Evolutionary conservation across 2,888 invertebrate species (phyloP), one percentile per base, ranked within the genome.

Genomic region (Bibio marci): DNA sequence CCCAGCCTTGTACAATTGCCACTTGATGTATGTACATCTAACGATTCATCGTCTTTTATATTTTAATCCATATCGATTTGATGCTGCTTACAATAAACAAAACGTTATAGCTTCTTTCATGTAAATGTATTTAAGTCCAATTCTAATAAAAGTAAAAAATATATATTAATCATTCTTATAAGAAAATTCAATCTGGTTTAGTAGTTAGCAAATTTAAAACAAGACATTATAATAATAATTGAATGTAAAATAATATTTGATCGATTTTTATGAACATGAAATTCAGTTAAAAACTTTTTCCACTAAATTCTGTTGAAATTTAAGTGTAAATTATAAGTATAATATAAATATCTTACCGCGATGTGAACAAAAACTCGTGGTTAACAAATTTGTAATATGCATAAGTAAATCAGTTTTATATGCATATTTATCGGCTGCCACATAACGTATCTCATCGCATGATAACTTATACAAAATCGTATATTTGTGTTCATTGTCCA

Each of bases 391-490:
- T 8, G 95, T 88, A 1, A 80, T 67, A 50, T 86, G 86, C 63
- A 86, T 66, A 0, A 85, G 82, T 19, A 85, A 53, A 0, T 85
- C 83, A 0, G 80, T 72, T 48, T 78, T 69, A 52, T 85, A 81
- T 41, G 73, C 75, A 45, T 71, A 53, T 28, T 74, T 67, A 11
- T 78, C 72, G 1, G 75, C 71, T 0, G 83, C 81, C 46, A 86
- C 50, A 54, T 85, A 86, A 1, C 85, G 68, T 18, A 91, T 74
- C 65, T 98, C 97, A 58, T 98, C 97, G n/a, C n/a, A 57, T 98
- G 97, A 56, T 98, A 95, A 57, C 94, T 94, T 36, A 99, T 70
- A 48, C 85, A 87, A 59, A 97, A 97, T 43, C 94, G 72, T 2
- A 81, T 80, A 44, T 70, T 66, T 1, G 61, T 56, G 0, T 79